These are phyloP conservation scores for Ranitomeya variabilis DNA, from an alignment of 2,113 vertebrate species.

Conservation along the genomic window DNA sequence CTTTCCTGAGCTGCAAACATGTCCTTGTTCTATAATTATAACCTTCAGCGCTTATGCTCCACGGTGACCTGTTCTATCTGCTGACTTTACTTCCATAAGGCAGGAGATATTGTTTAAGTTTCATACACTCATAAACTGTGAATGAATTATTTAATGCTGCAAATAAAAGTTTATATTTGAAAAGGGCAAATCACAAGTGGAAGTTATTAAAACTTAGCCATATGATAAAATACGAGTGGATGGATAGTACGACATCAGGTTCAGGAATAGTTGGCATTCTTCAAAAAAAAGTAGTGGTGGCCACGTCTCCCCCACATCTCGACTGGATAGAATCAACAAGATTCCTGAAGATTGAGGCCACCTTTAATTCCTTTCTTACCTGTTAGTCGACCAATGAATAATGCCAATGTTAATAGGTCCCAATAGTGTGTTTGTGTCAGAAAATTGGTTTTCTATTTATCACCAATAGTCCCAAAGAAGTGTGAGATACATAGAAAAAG, in stretches of 20 bases:
- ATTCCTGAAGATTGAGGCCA: too few relatives aligned
- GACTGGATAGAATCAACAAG: too few relatives aligned
- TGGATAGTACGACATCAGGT: too few relatives aligned
- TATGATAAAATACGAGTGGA: neutral
- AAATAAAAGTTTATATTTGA: neutral
- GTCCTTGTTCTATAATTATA: constrained; percentile 24
- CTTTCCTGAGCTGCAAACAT: neutral
- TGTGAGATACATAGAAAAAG: too few relatives aligned
- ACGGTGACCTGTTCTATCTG: neutral
- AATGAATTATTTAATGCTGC: neutral
- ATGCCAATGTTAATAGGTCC: too few relatives aligned
- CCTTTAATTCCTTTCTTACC: too few relatives aligned
- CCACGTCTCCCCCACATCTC: too few relatives aligned
- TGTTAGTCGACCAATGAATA: too few relatives aligned
- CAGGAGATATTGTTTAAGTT: neutral
- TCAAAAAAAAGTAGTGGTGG: neutral
- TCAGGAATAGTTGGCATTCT: neutral
- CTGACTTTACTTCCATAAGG: neutral
- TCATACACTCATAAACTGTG: neutral
- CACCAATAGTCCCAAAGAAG: too few relatives aligned
- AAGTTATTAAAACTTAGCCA: neutral
- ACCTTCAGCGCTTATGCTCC: constrained; percentile 20
- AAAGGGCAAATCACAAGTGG: neutral
- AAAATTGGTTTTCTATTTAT: too few relatives aligned
- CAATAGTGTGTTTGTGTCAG: too few relatives aligned